Evolutionary conservation across 2,797 vertebrate genomes (phyloP).

Genomic region (Tangara arthus): DNA sequence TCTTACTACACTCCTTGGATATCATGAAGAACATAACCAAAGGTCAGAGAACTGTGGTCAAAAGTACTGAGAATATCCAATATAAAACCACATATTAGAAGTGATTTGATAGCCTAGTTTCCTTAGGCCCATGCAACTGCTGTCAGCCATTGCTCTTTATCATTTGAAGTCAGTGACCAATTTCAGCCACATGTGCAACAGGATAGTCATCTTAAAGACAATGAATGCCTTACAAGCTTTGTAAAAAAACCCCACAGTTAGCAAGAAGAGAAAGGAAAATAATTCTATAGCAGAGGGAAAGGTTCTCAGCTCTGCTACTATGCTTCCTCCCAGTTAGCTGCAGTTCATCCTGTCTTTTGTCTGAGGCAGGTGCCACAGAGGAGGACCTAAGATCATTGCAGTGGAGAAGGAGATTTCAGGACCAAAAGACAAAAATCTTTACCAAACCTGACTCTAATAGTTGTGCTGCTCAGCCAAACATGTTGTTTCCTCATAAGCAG

Average conservation of each 20-base stretch:
- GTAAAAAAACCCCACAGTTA: neutral
- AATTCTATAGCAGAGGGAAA: neutral
- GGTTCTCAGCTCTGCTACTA: neutral
- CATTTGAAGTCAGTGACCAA: neutral
- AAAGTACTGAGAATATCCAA: neutral
- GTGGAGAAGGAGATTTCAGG: neutral
- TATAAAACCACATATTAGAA: neutral
- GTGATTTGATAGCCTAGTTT: neutral
- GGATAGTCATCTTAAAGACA: neutral
- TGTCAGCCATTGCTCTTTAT: neutral
- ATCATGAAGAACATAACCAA: neutral
- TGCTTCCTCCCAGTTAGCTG: neutral
- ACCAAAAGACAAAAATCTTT: neutral
- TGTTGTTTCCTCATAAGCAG: neutral
- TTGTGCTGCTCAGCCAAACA: neutral
- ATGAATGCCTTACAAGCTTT: neutral
- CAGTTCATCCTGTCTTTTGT: neutral
- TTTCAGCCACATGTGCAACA: neutral
- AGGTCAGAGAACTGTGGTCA: neutral
- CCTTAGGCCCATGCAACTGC: neutral
- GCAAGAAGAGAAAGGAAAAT: neutral
- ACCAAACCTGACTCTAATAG: neutral
- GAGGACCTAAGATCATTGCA: neutral
- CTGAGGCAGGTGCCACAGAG: neutral
- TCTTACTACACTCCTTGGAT: neutral